A percentile compares a stretch with the other conserved stretches of the same genome.
These are phyloP conservation scores for Tachycineta bicolor DNA, from an alignment of 2,113 vertebrate species.

Conservation along the genomic window DNA sequence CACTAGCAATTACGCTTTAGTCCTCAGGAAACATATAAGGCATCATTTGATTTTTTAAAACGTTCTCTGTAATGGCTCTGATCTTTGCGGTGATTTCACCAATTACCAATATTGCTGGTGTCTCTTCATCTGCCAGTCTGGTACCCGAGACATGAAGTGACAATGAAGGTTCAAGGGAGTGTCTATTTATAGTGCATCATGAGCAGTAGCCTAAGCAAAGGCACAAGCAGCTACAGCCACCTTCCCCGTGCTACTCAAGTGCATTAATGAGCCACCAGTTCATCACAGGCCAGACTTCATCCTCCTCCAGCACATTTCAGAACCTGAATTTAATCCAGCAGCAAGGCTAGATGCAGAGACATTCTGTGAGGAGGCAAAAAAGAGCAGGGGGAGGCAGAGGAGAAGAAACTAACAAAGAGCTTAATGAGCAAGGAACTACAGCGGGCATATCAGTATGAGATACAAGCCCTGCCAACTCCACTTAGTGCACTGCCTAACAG, in stretches of 20 bases:
- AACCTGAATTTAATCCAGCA: neutral
- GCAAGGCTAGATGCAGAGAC: neutral
- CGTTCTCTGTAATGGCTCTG: neutral
- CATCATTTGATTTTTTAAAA: neutral
- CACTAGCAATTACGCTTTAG: neutral
- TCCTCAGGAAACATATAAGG: neutral
- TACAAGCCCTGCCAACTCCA: conserved; percentile 4
- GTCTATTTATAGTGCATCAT: neutral
- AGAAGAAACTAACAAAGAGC: conserved; percentile 6
- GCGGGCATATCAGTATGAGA: neutral
- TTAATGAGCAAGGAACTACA: neutral
- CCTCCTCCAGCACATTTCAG: neutral
- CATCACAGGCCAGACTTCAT: neutral
- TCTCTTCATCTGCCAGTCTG: neutral
- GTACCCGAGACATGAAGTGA: neutral
- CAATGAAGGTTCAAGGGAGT: neutral
- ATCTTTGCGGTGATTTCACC: neutral
- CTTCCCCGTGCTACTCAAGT: neutral
- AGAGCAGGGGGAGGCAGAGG: neutral
- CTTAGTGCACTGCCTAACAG: neutral
- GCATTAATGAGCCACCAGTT: neutral
- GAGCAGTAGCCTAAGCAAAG: neutral
- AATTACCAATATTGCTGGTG: neutral
- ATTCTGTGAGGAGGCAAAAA: neutral
- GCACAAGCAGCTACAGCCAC: fast-evolving